These are phyloP conservation scores for Brachyrhaphis roseni DNA, from an alignment of 2,797 vertebrate genomes.

Conservation along the genomic window DNA sequence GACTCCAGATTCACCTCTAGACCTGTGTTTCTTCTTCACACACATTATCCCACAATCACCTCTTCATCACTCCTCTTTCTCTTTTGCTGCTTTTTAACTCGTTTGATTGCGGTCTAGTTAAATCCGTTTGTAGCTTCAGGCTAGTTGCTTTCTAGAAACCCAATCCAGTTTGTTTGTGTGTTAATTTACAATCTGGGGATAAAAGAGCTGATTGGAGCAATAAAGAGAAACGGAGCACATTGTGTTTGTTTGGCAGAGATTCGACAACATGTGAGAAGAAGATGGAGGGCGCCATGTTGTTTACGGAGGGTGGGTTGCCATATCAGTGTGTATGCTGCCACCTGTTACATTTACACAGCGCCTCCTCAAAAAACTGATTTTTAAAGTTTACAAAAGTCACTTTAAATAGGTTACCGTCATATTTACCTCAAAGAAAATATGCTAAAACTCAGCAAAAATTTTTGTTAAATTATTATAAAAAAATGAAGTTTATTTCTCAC, in stretches of 20 bases:
- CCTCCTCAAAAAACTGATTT: slow-evolving; percentile 27
- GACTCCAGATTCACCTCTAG: background rate
- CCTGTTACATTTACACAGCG: slow-evolving; percentile 76
- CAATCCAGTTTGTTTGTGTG: background rate
- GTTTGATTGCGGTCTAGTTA: slow-evolving; percentile 1
- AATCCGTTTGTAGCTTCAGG: background rate
- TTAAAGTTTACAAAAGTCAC: slow-evolving; percentile 4
- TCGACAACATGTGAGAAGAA: slow-evolving; percentile 4
- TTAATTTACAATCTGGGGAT: slow-evolving; percentile 1
- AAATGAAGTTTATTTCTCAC: background rate
- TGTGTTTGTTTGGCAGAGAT: slow-evolving; percentile 6
- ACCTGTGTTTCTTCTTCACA: background rate
- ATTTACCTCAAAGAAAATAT: background rate
- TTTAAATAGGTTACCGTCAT: background rate
- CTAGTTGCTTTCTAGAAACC: background rate
- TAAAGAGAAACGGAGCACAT: slow-evolving; percentile 3
- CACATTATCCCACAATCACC: background rate
- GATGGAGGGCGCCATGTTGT: slow-evolving; percentile 37
- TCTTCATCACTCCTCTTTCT: background rate
- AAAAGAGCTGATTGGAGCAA: slow-evolving; percentile 17
- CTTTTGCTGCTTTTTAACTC: background rate
- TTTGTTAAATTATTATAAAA: background rate
- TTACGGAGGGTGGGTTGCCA: slow-evolving; percentile 76
- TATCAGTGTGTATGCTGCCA: slow-evolving; percentile 82
- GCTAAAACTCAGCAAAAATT: background rate